Conservation (phyloP, 2,888 invertebrate species). For the Euplexia lucipara region DNA sequence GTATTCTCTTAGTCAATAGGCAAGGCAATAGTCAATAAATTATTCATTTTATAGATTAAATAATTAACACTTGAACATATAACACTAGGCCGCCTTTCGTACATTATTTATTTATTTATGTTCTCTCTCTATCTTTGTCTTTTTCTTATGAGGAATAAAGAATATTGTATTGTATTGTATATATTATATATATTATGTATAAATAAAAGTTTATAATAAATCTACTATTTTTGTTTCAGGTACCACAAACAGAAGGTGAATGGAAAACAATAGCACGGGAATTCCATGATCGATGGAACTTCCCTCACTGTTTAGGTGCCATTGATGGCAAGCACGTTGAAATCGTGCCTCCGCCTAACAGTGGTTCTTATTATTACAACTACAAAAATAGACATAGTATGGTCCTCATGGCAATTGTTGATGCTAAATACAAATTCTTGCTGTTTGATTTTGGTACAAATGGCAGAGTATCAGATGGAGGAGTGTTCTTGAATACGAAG, state of each 20-base stretch:
- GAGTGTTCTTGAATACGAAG: constrained; percentile 20
- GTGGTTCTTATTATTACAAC: constrained; percentile 19
- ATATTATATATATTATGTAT: too few species aligned
- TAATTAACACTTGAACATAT: too few species aligned
- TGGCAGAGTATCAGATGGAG: constrained; percentile 25
- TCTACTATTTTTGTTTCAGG: constrained; percentile 14
- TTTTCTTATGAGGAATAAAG: too few species aligned
- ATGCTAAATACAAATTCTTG: constrained; percentile 32
- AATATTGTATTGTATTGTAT: too few species aligned
- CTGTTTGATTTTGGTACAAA: constrained; percentile 28
- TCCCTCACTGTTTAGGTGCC: constrained; percentile 13
- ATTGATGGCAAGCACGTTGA: constrained; percentile 21
- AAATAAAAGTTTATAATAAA: too few species aligned
- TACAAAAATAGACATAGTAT: constrained; percentile 20
- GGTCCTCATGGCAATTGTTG: constrained; percentile 30
- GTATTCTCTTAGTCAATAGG: too few species aligned
- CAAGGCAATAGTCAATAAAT: too few species aligned
- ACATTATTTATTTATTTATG: too few species aligned
- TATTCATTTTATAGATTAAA: too few species aligned
- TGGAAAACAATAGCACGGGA: constrained; percentile 16
- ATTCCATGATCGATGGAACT: constrained; percentile 12
- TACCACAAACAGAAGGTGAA: constrained; percentile 8
- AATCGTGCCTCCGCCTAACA: constrained; percentile 1
- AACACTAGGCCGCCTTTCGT: too few species aligned
- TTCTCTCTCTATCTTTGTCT: too few species aligned